Base-by-base conservation (phyloP, 2,113 vertebrate species). In the Phainopepla nitens region DNA sequence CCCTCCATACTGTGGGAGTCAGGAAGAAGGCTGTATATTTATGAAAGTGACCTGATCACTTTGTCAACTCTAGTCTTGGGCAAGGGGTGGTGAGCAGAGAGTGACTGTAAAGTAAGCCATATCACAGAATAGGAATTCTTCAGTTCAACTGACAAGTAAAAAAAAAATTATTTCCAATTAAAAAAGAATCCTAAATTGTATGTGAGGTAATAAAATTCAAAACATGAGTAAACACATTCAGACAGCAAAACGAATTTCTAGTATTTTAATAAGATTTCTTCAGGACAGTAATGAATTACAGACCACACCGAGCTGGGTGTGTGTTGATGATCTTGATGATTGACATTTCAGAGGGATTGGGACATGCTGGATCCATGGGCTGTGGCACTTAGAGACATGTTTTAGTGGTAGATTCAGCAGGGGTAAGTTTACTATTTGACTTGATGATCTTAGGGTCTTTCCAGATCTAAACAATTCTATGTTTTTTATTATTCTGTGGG, bases 171-270 rank as follows among this genome's bases (percentile, higher is more conserved):
- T 39, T 64, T 62, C 11, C 21, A 23, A 68, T 88, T 6, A 15
- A 53, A 70, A 69, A 70, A 69, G 47, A 29, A 25, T 35, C 11
- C 3, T 9, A 29, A 57, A n/a, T 0, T 4, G 4, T 25, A 15
- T 65, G 28, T 31, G 20, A 77, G 12, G n/a, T 61, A 89, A 25
- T 45, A 17, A 47, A 68, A 35, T 18, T 58, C 20, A 69, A 66
- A 79, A 50, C 8, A 35, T 2, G 2, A 1, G 19, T 44, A 70
- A 56, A 20, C 3, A 21, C 20, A n/a, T 5, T 15, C 3, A 6
- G 15, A 82, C 6, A 68, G 6, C 9, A 68, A 66, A 54, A 20
- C 0, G 5, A 36, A 33, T 76, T 72, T 64, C 13, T 47, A 56
- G 14, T 57, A 53, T 69, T 87, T 73, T 51, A 86, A 19, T 45